Percentiles rank a stretch among this genome's conserved stretches.
phyloP scores from a whole-genome alignment of 2,797 vertebrate genomes.

The Acanthopagrus latus region DNA sequence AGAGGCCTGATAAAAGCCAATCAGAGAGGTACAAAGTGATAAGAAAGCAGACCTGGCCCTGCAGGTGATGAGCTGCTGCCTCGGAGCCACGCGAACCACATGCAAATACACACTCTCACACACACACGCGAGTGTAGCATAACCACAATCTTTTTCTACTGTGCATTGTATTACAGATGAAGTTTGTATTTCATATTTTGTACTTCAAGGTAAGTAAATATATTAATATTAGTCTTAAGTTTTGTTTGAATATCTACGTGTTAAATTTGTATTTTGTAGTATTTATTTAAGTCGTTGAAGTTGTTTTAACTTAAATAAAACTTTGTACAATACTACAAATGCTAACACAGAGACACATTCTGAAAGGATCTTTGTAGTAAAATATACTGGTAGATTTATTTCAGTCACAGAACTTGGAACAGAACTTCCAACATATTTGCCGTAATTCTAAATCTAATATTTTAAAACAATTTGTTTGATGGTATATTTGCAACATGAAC shows the following conservation, averaged over 20 bases:
- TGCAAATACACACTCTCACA: conserved; percentile 38
- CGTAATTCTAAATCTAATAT: background rate
- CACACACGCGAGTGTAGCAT: conserved; percentile 11
- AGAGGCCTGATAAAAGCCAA: conserved; percentile 73
- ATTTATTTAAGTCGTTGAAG: too few relatives aligned
- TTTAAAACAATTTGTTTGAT: background rate
- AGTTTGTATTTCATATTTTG: conserved; percentile 14
- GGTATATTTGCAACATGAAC: conserved; percentile 9
- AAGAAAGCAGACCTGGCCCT: conserved; percentile 67
- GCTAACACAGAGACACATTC: background rate
- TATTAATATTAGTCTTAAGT: too few relatives aligned
- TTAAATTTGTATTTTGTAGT: too few relatives aligned
- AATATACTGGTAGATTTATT: background rate
- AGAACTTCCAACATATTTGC: background rate
- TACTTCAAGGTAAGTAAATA: too few relatives aligned
- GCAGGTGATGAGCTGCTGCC: conserved; percentile 65
- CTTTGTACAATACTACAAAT: background rate
- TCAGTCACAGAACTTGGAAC: background rate
- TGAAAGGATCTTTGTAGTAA: background rate
- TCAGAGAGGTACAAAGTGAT: conserved; percentile 70
- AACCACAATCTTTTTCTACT: background rate
- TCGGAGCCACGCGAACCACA: conserved; percentile 54
- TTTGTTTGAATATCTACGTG: too few relatives aligned
- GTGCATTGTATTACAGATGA: background rate
- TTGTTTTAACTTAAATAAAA: background rate